Conservation (phyloP, 2,113 vertebrate genomes). For the Alouatta palliata region DNA sequence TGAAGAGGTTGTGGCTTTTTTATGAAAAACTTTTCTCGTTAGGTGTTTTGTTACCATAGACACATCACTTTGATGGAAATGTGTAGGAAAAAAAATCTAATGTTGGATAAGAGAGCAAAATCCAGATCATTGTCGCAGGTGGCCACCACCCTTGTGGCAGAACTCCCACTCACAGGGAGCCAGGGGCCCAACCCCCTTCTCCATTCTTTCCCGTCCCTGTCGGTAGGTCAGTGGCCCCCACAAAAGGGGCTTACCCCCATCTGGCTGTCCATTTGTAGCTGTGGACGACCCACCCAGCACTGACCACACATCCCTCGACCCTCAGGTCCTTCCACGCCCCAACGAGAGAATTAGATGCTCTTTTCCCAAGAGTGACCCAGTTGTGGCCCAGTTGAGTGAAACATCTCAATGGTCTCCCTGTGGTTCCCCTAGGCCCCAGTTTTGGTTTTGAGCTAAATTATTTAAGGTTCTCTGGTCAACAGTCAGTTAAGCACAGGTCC, state of each 20-base stretch:
- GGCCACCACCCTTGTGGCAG: not conserved
- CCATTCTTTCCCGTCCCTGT: not conserved
- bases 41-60: not conserved
- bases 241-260: not conserved
- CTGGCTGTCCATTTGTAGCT: not conserved
- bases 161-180: not conserved
- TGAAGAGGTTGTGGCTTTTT: not conserved
- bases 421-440: too few relatives aligned
- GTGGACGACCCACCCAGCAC: fast-evolving
- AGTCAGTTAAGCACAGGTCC: not conserved
- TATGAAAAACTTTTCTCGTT: not conserved
- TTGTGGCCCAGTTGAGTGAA: not conserved
- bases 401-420: not conserved
- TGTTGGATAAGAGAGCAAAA: not conserved
- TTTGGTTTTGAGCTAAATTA: not conserved
- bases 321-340: not conserved
- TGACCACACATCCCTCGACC: not conserved
- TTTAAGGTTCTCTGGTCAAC: too few relatives aligned
- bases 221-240: not conserved
- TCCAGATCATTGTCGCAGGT: not conserved
- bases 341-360: not conserved
- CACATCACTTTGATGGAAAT: not conserved
- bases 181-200: fast-evolving
- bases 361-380: not conserved
- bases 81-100: not conserved